phyloP scores from a whole-genome alignment of 2,888 invertebrate species.

The Tipula helvola region DNA sequence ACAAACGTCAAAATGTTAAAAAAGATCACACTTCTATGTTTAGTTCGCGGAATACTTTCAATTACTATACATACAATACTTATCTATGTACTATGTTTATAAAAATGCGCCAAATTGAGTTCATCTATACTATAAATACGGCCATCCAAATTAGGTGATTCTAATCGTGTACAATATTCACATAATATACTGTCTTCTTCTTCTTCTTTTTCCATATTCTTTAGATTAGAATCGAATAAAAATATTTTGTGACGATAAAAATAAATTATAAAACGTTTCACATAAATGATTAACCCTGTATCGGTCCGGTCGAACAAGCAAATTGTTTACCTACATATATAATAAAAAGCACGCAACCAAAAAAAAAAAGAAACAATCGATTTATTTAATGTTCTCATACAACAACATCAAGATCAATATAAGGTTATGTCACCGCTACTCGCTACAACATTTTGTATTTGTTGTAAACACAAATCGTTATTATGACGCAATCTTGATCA shows the following conservation, averaged over 20 bases:
- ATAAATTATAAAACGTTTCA: background rate
- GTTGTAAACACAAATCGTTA: background rate
- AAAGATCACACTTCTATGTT: background rate
- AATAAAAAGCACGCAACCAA: too few relatives aligned
- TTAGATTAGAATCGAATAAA: background rate
- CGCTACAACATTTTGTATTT: background rate
- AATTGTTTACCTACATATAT: too few relatives aligned
- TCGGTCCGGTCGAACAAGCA: too few relatives aligned
- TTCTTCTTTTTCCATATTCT: background rate
- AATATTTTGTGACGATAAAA: background rate
- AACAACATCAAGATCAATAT: background rate
- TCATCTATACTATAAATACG: background rate
- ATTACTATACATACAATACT: background rate
- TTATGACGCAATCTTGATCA: background rate
- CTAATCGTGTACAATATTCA: background rate
- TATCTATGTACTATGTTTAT: too few relatives aligned
- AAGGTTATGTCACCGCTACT: background rate
- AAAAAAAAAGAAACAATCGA: too few relatives aligned
- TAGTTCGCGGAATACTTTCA: background rate
- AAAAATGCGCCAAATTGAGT: too few relatives aligned
- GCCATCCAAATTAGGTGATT: background rate
- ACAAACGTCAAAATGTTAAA: too few relatives aligned
- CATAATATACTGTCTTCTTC: background rate
- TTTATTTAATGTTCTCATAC: too few relatives aligned
- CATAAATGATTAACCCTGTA: background rate